Conservation (phyloP, 2,113 vertebrate genomes). For the Hassar affinis region DNA sequence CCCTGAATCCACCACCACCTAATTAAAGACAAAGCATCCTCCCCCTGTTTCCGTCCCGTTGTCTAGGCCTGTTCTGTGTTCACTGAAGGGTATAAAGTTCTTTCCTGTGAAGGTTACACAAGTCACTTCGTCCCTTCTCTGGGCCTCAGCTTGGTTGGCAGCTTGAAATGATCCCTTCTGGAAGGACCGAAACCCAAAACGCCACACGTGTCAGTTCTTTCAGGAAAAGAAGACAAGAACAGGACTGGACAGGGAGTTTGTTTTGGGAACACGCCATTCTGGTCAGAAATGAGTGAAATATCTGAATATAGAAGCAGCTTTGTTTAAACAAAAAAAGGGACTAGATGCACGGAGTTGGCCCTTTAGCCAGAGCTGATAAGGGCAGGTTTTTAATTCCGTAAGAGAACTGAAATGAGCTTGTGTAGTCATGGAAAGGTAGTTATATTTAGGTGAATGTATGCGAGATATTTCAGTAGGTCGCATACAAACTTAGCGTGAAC, state of each 20-base stretch:
- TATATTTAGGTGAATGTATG: constrained; percentile 25
- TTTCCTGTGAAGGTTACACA: constrained; percentile 49
- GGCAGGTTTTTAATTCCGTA: neutral
- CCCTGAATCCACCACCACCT: constrained; percentile 17
- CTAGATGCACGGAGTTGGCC: neutral
- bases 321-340: neutral
- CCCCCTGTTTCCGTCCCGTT: constrained; percentile 31
- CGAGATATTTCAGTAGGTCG: constrained; percentile 1
- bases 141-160: constrained; percentile 65
- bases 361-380: constrained; percentile 4
- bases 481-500: constrained; percentile 20
- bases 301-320: neutral
- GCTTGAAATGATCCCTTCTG: constrained; percentile 58
- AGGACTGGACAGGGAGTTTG: constrained; percentile 37
- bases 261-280: constrained; percentile 24
- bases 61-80: constrained; percentile 26
- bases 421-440: constrained; percentile 9
- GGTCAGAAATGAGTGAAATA: constrained; percentile 11
- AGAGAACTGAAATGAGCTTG: neutral
- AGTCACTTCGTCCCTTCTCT: constrained; percentile 56
- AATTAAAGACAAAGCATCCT: constrained; percentile 33
- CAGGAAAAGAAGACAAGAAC: constrained; percentile 10
- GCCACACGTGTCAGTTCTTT: constrained; percentile 41
- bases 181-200: constrained; percentile 55
- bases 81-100: constrained; percentile 48